Conservation (phyloP, 2,888 invertebrate species). For the Torymus texanus region DNA sequence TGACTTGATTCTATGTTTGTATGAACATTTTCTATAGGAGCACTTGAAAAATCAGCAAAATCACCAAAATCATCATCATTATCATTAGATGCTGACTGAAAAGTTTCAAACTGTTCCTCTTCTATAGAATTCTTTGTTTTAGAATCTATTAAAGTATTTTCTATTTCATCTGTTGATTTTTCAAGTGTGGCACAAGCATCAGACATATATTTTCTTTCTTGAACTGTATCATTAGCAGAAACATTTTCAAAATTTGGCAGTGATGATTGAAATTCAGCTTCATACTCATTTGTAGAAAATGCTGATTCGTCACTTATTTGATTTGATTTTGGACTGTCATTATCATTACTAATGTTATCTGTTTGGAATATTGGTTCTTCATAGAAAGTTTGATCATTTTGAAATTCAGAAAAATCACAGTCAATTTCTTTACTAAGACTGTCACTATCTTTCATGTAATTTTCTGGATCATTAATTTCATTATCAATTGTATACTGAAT, state of each 20-base stretch:
- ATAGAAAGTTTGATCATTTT: slow-evolving; percentile 62
- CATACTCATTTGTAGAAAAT: slow-evolving; percentile 34
- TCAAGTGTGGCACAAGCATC: slow-evolving; percentile 31
- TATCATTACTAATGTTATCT: slow-evolving; percentile 14
- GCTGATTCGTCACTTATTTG: slow-evolving; percentile 49
- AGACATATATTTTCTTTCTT: slow-evolving; percentile 31
- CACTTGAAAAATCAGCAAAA: slow-evolving; percentile 72
- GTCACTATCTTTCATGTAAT: slow-evolving; percentile 31
- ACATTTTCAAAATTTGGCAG: slow-evolving; percentile 50
- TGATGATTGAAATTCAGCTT: slow-evolving; percentile 48
- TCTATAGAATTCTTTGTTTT: slow-evolving; percentile 26
- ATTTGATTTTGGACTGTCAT: slow-evolving; percentile 44
- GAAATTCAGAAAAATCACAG: slow-evolving; percentile 75
- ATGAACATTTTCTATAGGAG: slow-evolving; percentile 43
- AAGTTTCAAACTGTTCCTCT: slow-evolving; percentile 35
- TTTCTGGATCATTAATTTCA: slow-evolving; percentile 40
- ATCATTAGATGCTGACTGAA: slow-evolving; percentile 38
- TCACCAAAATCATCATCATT: slow-evolving; percentile 74
- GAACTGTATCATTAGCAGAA: slow-evolving; percentile 40
- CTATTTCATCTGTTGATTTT: slow-evolving; percentile 13
- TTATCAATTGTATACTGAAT: slow-evolving; percentile 23
- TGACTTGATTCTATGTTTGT: slow-evolving; percentile 56
- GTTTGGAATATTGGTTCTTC: slow-evolving; percentile 47
- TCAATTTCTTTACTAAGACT: slow-evolving; percentile 47
- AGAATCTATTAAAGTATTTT: slow-evolving; percentile 24